Base-by-base conservation (phyloP, 1,140 invertebrate genomes). In the Neelides sp. region DNA sequence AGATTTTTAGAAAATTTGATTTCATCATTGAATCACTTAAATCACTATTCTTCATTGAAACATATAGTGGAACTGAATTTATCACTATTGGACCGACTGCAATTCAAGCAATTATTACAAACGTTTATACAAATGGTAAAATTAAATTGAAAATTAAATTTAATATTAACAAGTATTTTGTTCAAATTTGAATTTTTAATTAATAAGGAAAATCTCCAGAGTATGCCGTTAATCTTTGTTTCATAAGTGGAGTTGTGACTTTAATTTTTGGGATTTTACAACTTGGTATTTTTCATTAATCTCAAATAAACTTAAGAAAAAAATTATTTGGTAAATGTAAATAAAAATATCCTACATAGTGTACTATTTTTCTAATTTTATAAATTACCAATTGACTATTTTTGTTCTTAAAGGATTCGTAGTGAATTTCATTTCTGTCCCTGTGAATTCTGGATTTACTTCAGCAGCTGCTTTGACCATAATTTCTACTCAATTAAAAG, bases 321-420 rank as follows among this genome's bases (percentile, higher is more conserved):
- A n/a, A n/a, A n/a, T n/a, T n/a, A n/a, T n/a, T n/a, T n/a, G n/a
- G n/a, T n/a, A n/a, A n/a, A n/a, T n/a, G n/a, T n/a, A n/a, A n/a
- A n/a, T n/a, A n/a, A n/a, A n/a, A n/a, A n/a, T n/a, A n/a, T n/a
- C n/a, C n/a, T n/a, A n/a, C n/a, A n/a, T n/a, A n/a, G n/a, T n/a
- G n/a, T n/a, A n/a, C n/a, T n/a, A n/a, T n/a, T n/a, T n/a, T n/a
- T n/a, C n/a, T n/a, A n/a, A n/a, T n/a, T n/a, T n/a, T n/a, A n/a
- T n/a, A n/a, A n/a, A n/a, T n/a, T n/a, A n/a, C n/a, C n/a, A n/a
- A n/a, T n/a, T n/a, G n/a, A n/a, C n/a, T n/a, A n/a, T n/a, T n/a
- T n/a, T n/a, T n/a, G n/a, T n/a, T n/a, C n/a, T n/a, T n/a, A n/a
- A 69, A 92, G 92, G 91, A 59, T 90, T 95, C 54, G 71, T 95